Percentiles rank a stretch among this genome's conserved stretches.
Evolutionary conservation across 1,140 invertebrate genomes (phyloP).

Genomic region (Hirudo medicinalis): DNA sequence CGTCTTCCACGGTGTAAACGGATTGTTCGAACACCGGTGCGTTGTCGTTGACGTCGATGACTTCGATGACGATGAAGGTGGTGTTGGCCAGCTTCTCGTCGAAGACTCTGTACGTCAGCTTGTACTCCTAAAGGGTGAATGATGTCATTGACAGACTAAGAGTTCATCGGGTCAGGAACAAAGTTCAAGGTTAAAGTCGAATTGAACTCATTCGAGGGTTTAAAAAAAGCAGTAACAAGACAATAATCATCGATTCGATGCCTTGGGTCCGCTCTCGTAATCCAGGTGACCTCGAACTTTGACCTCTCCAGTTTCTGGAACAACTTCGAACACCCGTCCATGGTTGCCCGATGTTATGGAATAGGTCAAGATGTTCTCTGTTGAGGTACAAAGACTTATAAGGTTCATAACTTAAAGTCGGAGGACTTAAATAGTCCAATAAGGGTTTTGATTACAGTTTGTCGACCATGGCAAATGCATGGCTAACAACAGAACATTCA

Average conservation of each 20-base stretch:
- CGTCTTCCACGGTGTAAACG: conserved; percentile 11
- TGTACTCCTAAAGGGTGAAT: background rate
- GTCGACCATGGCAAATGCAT: background rate
- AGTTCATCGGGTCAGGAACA: background rate
- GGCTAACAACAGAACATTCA: background rate
- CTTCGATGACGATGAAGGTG: background rate
- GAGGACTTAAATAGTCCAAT: no score
- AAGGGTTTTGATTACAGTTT: background rate
- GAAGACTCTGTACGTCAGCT: conserved; percentile 12
- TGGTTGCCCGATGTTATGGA: conserved; percentile 9
- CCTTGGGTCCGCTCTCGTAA: conserved; percentile 9
- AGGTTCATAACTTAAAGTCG: no score
- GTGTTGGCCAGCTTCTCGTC: conserved; percentile 12
- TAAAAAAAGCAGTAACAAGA: no score
- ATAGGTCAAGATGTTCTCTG: conserved; percentile 15
- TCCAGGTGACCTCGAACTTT: conserved; percentile 17
- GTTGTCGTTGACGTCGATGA: conserved; percentile 15
- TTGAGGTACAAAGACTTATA: background rate
- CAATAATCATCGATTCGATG: background rate
- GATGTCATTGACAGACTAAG: no score
- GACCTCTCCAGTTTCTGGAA: conserved; percentile 13
- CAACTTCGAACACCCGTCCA: conserved; percentile 12
- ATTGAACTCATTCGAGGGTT: no score
- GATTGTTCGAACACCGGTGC: conserved; percentile 5
- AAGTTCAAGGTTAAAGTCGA: background rate